Conservation (phyloP, 1,140 invertebrate species). For the Diorhabda sublineata region DNA sequence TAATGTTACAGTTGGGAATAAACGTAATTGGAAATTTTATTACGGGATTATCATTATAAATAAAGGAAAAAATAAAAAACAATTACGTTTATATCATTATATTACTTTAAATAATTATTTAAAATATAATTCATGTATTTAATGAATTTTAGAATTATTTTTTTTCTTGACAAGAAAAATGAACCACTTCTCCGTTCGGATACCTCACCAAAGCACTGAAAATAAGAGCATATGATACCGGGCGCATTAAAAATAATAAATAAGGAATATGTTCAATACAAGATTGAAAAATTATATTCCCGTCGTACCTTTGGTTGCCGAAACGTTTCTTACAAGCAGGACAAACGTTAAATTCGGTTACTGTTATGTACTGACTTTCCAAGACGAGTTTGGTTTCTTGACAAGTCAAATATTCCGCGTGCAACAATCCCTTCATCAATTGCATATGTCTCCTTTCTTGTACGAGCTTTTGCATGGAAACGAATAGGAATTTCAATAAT, state of each 20-base stretch:
- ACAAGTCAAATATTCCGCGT: constrained; percentile 78
- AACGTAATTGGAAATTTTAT: no score
- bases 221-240: constrained; percentile 25
- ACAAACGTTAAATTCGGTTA: constrained; percentile 85
- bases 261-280: constrained; percentile 27
- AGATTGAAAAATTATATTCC: background rate
- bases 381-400: constrained; percentile 74
- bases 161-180: constrained; percentile 71
- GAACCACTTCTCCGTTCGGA: constrained; percentile 87
- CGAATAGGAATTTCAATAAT: constrained; percentile 73
- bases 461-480: constrained; percentile 67
- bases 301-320: constrained; percentile 72
- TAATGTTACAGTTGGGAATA: no score
- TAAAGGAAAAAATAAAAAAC: no score
- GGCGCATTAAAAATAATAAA: background rate
- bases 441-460: constrained; percentile 67
- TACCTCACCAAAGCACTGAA: constrained; percentile 85
- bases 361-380: constrained; percentile 74
- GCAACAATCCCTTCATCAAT: constrained; percentile 74
- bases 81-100: no score
- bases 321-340: constrained; percentile 89
- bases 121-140: no score
- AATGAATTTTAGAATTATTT: background rate
- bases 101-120: no score
- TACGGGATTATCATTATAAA: no score